Evolutionary conservation across 2,888 invertebrate species (phyloP).

Genomic region (Mythimna impura): DNA sequence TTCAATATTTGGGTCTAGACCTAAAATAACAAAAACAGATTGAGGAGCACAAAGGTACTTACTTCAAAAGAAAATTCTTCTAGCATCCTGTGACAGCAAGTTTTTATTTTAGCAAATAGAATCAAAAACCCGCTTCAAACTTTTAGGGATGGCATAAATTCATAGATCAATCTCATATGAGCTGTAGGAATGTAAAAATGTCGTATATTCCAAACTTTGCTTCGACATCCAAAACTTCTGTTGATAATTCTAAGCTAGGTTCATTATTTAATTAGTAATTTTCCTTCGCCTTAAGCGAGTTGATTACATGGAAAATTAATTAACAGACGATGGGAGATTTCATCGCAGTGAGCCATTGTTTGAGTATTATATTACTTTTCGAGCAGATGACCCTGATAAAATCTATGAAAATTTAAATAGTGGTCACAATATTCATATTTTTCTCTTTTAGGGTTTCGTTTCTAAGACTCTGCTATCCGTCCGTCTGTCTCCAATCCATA

Average conservation of each 20-base stretch:
- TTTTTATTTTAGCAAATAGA: neutral
- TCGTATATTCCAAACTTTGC: conserved; percentile 34
- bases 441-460: no score
- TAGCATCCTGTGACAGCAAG: no score
- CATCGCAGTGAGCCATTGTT: conserved; percentile 20
- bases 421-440: no score
- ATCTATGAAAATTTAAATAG: no score
- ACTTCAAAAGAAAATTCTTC: no score
- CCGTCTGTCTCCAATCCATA: no score
- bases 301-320: conserved; percentile 33
- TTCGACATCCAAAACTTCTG: conserved; percentile 34
- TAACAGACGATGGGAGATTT: conserved; percentile 20
- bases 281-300: conserved; percentile 26
- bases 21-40: no score
- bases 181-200: conserved; percentile 37
- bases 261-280: conserved; percentile 54
- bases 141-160: conserved; percentile 13
- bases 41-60: no score
- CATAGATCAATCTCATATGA: conserved; percentile 10
- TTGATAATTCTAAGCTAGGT: conserved; percentile 23
- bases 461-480: no score
- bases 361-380: neutral
- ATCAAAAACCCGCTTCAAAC: neutral
- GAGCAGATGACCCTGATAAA: neutral
- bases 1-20: no score